Conservation (phyloP, 2,113 vertebrate genomes). For the Phasianus colchicus region DNA sequence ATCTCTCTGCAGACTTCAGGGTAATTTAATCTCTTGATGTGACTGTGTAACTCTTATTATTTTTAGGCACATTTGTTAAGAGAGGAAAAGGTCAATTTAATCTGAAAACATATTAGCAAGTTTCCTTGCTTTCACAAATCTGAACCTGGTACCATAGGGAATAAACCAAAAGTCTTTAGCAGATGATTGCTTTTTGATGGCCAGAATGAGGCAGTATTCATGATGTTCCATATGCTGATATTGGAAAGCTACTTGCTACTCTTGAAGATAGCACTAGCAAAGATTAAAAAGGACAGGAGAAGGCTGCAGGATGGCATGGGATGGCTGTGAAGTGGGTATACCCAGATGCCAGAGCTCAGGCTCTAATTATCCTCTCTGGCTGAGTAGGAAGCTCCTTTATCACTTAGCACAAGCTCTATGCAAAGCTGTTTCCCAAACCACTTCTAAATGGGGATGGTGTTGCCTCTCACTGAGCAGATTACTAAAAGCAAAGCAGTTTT, state of each 20-base stretch:
- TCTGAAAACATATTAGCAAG: constrained; percentile 58
- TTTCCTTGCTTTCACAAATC: constrained; percentile 28
- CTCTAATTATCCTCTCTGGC: neutral
- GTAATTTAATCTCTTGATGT: constrained; percentile 38
- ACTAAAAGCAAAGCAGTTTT: neutral
- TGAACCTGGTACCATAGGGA: neutral
- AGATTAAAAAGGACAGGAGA: neutral
- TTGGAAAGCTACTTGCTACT: neutral
- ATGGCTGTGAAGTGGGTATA: neutral
- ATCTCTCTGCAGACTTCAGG: constrained; percentile 21
- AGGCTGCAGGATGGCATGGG: neutral
- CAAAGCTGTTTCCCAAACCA: neutral
- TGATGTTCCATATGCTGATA: neutral
- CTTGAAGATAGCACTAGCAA: neutral
- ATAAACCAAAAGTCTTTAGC: constrained; percentile 13
- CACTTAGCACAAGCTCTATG: neutral
- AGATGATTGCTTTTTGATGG: constrained; percentile 31
- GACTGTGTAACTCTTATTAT: constrained; percentile 43
- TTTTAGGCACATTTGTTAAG: constrained; percentile 32
- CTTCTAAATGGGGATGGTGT: neutral
- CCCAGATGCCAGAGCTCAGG: neutral
- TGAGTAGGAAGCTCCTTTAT: neutral
- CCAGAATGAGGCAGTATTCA: neutral
- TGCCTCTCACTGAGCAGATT: too few relatives aligned
- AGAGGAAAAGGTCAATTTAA: constrained; percentile 61